Evolutionary conservation across 2,797 vertebrate genomes (phyloP).

Genomic region (Ctenosaura bakeri): DNA sequence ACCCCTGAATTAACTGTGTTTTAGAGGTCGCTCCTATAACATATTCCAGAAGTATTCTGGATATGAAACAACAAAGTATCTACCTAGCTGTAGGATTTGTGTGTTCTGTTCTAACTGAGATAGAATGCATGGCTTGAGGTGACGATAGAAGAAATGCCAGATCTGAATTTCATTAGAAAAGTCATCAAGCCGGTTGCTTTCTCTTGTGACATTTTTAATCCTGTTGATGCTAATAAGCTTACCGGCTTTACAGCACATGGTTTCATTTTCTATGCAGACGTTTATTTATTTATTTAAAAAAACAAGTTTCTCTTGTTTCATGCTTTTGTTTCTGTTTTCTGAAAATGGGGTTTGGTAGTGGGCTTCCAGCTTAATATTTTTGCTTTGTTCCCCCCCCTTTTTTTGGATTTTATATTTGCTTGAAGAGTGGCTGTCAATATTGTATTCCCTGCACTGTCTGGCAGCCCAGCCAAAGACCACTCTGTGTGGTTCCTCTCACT

Average conservation of each 20-base stretch:
- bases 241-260: no score
- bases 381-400: not conserved
- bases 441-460: not conserved
- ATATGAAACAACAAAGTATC: not conserved
- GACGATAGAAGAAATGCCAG: not conserved
- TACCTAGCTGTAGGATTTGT: not conserved
- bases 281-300: not conserved
- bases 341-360: not conserved
- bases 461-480: not conserved
- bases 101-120: accelerated
- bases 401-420: not conserved
- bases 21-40: not conserved
- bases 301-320: not conserved
- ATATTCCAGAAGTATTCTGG: not conserved
- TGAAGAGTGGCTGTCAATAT: not conserved
- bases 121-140: not conserved
- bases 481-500: not conserved
- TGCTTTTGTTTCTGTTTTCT: not conserved
- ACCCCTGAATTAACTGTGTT: not conserved
- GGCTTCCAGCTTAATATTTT: not conserved
- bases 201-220: not conserved
- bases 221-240: not conserved
- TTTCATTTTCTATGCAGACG: not conserved
- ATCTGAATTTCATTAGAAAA: not conserved
- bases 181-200: not conserved